A percentile compares a stretch with the other conserved stretches of the same genome.
phyloP scores from a whole-genome alignment of 1,140 invertebrate species.

The Trachelipus rathkii region DNA sequence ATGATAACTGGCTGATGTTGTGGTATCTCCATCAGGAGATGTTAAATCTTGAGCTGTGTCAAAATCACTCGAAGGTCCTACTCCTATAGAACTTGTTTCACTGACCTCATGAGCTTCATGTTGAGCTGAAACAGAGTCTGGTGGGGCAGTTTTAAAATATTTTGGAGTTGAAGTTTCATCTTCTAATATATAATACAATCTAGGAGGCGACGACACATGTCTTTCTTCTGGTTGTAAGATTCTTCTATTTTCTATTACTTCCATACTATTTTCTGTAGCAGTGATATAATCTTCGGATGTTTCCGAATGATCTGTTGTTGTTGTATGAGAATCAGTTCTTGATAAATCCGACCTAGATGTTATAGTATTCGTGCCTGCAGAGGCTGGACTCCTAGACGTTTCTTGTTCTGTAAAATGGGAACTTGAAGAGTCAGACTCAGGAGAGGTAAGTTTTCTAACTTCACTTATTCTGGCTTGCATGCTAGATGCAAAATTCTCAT shows the following conservation, averaged over 20 bases:
- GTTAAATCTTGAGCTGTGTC: constrained; percentile 44
- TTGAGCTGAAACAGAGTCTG: constrained; percentile 19
- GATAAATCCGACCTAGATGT: constrained; percentile 51
- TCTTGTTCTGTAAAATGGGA: constrained; percentile 50
- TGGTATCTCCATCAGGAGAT: constrained; percentile 48
- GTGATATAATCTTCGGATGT: constrained; percentile 84
- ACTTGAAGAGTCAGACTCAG: constrained; percentile 50
- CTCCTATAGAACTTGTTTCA: constrained; percentile 4
- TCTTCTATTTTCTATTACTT: constrained; percentile 25
- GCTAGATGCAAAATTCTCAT: constrained; percentile 27
- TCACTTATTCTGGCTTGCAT: constrained; percentile 31
- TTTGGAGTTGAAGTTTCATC: constrained; percentile 38
- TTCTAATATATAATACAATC: constrained; percentile 38
- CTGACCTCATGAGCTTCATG: constrained; percentile 27
- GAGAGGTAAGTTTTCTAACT: constrained; percentile 47
- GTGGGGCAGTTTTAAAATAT: constrained; percentile 30
- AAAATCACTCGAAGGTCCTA: constrained; percentile 36
- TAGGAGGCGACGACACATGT: constrained; percentile 42
- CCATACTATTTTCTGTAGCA: constrained; percentile 58
- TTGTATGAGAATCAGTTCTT: constrained; percentile 66
- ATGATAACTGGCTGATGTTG: constrained; percentile 49
- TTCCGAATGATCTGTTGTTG: constrained; percentile 74
- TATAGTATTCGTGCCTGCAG: constrained; percentile 37
- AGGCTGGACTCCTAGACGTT: constrained; percentile 47
- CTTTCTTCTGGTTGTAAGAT: constrained; percentile 34